A percentile compares a stretch with the other conserved stretches of the same genome.
Evolutionary conservation across 2,797 vertebrate genomes (phyloP).

Genomic region (Poliocrania exsul): DNA sequence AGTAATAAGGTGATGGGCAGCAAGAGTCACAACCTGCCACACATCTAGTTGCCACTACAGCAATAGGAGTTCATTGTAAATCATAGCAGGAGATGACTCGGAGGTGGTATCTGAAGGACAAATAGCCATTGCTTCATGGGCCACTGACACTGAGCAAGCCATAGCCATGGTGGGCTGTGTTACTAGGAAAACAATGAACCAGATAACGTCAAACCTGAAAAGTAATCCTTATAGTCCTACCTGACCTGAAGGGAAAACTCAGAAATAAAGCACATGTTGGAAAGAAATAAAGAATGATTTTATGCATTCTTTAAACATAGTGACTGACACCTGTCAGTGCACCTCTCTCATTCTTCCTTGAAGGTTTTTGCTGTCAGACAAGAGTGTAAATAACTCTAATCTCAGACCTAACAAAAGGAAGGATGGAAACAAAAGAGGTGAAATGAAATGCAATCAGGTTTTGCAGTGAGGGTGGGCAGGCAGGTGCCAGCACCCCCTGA

Average conservation of each 20-base stretch:
- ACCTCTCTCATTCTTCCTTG: neutral
- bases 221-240: neutral
- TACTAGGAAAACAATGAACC: neutral
- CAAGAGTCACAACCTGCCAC: conserved; percentile 49
- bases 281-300: neutral
- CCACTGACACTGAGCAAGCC: neutral
- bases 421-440: neutral
- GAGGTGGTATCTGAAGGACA: conserved; percentile 44
- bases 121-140: conserved; percentile 51
- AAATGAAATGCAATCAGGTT: neutral
- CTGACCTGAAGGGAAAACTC: neutral
- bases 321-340: conserved; percentile 8
- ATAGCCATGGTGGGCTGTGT: fast-evolving
- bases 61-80: neutral
- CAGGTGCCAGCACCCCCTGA: neutral
- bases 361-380: neutral
- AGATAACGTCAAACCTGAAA: neutral
- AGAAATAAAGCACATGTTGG: neutral
- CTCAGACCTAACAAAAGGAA: neutral
- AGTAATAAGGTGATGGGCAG: conserved; percentile 34
- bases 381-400: neutral
- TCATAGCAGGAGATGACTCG: neutral
- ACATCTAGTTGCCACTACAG: neutral
- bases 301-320: neutral
- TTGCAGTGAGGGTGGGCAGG: neutral